These are phyloP conservation scores for Lydus trimaculatus DNA, from an alignment of 2,888 invertebrate genomes.

Conservation along the genomic window DNA sequence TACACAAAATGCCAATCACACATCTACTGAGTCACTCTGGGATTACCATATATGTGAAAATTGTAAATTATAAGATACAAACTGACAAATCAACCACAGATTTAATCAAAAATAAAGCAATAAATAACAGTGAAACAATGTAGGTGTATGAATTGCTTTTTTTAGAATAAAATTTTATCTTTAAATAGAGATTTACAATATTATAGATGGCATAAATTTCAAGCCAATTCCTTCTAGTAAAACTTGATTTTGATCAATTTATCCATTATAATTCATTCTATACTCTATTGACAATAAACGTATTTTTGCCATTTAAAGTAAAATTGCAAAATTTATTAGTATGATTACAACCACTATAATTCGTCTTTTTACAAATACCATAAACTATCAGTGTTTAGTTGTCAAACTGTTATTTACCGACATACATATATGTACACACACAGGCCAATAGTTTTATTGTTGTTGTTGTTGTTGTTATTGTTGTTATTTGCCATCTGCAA, in stretches of 20 bases:
- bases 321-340: not conserved
- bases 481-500: not conserved
- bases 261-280: not conserved
- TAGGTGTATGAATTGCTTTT: not conserved
- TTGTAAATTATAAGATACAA: no score
- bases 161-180: not conserved
- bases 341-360: not conserved
- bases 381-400: not conserved
- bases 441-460: not conserved
- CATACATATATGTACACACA: not conserved
- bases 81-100: no score
- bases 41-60: not conserved
- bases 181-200: not conserved
- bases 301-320: not conserved
- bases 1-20: no score
- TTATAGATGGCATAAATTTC: not conserved
- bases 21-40: not conserved
- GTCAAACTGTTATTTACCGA: not conserved
- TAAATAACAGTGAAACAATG: constrained; percentile 1
- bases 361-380: not conserved
- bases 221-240: not conserved
- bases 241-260: not conserved
- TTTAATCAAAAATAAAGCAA: not conserved
- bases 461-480: not conserved
- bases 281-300: not conserved